Evolutionary conservation across 2,888 invertebrate genomes (phyloP).

Genomic region (Limulus polyphemus): DNA sequence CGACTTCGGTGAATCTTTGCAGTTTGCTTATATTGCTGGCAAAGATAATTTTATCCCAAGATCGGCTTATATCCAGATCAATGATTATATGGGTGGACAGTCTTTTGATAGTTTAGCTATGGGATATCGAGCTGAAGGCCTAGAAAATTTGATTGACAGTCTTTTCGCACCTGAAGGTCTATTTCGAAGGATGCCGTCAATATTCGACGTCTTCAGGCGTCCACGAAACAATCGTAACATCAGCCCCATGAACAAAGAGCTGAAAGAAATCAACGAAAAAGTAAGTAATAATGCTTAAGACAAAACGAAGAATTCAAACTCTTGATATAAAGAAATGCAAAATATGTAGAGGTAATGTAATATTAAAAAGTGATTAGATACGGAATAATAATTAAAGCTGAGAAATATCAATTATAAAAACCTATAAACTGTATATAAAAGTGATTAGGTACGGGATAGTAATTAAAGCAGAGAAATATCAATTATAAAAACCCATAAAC

Average conservation of each 20-base stretch:
- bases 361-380: no score
- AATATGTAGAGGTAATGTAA: no score
- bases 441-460: no score
- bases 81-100: slow-evolving; percentile 18
- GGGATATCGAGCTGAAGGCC: slow-evolving; percentile 15
- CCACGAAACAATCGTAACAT: slow-evolving; percentile 6
- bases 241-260: slow-evolving; percentile 14
- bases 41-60: slow-evolving; percentile 21
- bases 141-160: slow-evolving; percentile 20
- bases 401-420: no score
- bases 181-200: slow-evolving; percentile 7
- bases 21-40: slow-evolving; percentile 18
- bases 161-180: slow-evolving; percentile 19
- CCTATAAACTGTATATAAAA: no score
- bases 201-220: slow-evolving; percentile 20
- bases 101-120: slow-evolving; percentile 10
- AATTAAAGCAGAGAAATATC: no score
- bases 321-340: no score
- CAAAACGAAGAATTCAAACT: no score
- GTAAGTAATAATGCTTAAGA: slow-evolving; percentile 5
- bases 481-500: no score
- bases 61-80: slow-evolving; percentile 11
- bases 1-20: slow-evolving; percentile 17
- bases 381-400: no score
- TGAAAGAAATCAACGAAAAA: slow-evolving; percentile 17